Base-by-base conservation (phyloP, 2,888 invertebrate species). In the Himalopsyche tibetana region DNA sequence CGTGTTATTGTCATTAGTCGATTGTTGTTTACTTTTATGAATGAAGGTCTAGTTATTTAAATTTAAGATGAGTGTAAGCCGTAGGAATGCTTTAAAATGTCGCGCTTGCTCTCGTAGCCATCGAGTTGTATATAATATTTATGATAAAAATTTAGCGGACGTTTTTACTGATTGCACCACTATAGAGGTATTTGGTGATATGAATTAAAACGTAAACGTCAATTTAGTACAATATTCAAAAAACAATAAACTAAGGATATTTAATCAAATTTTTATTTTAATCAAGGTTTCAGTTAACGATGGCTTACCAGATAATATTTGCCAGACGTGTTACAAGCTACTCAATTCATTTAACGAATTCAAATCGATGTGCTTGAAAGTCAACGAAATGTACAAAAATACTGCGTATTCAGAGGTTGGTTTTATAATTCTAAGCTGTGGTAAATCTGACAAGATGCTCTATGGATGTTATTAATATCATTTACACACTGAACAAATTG, bases 291-390 rank as follows among this genome's bases (percentile, higher is more conserved):
- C 85, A 15, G 15, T 17, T 38, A 82, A 83, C 12, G 87, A 87
- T 83, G 82, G 85, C 9, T 85, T 83, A 83, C 87, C 87, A n/a
- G 28, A 36, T 40, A 85, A 87, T 55, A 56, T 87, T 51, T 87
- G 87, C 79, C 45, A 85, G 63, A 80, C 83, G 28, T 87, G 87
- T 80, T 81, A 81, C 38, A 87, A 80, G 19, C 8, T 87, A 40
- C 55, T 87, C 19, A 81, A 83, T 69, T 85, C 85, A 12, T 81
- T 85, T 55, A 8, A 81, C 80, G 42, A 81, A 69, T 87, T 87
- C 42, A 87, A 85, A 83, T 55, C 81, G 63, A 79, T 63, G 55
- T 87, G 87, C 42, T 40, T 87, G 19, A 74, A 85, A 81, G 80
- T 85, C 45, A 40, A 87, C 40, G 69, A 56, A 63, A 55, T 69